Percentiles rank a stretch among this genome's conserved stretches.
Conservation (phyloP, 2,888 invertebrate genomes). For the Zootermopsis nevadensis region DNA sequence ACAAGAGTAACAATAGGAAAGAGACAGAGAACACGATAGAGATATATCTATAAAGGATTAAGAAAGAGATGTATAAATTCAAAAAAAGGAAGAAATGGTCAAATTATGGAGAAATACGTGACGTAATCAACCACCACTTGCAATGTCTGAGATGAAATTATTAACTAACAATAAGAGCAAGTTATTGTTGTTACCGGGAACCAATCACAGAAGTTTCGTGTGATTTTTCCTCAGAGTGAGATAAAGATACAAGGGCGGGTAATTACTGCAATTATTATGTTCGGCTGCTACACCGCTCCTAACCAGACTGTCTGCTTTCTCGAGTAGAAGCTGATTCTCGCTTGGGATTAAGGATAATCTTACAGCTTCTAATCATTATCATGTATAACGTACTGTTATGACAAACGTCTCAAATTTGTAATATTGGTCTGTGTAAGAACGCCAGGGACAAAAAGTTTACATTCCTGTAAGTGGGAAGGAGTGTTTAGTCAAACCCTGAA, state of each 20-base stretch:
- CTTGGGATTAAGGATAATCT: not conserved
- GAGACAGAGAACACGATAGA: not conserved
- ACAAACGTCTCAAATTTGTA: not conserved
- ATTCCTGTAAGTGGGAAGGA: no score
- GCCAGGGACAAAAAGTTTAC: no score
- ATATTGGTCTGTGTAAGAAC: no score
- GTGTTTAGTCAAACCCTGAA: no score
- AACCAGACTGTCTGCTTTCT: not conserved
- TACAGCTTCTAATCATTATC: not conserved
- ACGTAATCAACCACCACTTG: constrained; percentile 3
- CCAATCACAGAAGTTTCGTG: not conserved
- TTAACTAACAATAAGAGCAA: not conserved
- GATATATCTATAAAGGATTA: constrained; percentile 23
- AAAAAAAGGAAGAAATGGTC: not conserved
- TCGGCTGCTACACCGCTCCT: no score
- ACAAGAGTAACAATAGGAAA: not conserved
- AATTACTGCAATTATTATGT: no score
- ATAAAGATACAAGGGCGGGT: not conserved
- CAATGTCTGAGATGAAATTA: not conserved
- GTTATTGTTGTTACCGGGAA: not conserved
- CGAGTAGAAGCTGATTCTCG: not conserved
- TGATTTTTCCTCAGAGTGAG: not conserved
- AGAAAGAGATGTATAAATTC: constrained; percentile 19
- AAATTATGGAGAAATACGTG: not conserved
- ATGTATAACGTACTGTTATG: not conserved